Percentiles rank a stretch among this genome's conserved stretches.
These are phyloP conservation scores for Aricia artaxerxes DNA, from an alignment of 2,888 invertebrate genomes.

Conservation along the genomic window DNA sequence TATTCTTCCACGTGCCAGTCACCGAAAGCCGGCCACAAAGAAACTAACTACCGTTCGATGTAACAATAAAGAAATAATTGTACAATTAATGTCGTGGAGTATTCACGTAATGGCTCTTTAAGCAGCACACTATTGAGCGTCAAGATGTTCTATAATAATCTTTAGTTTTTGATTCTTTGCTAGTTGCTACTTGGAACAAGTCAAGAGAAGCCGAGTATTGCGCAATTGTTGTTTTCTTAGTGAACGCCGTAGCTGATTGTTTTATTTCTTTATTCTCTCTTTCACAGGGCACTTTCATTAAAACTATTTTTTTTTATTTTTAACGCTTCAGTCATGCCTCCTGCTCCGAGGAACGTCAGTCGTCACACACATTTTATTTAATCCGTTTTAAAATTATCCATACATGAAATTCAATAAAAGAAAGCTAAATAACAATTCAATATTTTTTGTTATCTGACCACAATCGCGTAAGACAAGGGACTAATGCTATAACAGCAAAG, in stretches of 20 bases:
- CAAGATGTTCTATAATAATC: slow-evolving; percentile 37
- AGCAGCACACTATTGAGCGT: slow-evolving; percentile 61
- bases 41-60: slow-evolving; percentile 74
- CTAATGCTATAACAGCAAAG: slow-evolving; percentile 70
- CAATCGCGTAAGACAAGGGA: slow-evolving; percentile 66
- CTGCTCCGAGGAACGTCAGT: not conserved
- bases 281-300: not conserved
- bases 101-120: slow-evolving; percentile 65
- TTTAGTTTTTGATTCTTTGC: slow-evolving; percentile 35
- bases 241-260: not conserved
- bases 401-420: slow-evolving; percentile 36
- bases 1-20: slow-evolving; percentile 75
- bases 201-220: slow-evolving; percentile 20
- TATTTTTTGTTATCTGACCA: slow-evolving; percentile 66
- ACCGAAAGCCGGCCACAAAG: slow-evolving; percentile 58
- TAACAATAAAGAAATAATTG: slow-evolving; percentile 75
- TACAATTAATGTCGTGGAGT: slow-evolving; percentile 71
- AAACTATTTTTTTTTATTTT: no score
- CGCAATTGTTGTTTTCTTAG: slow-evolving; percentile 1
- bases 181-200: slow-evolving; percentile 33
- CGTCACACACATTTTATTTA: not conserved
- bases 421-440: slow-evolving; percentile 58
- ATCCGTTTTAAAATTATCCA: not conserved
- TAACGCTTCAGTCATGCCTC: not conserved
- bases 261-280: not conserved